Base-by-base conservation (phyloP, 2,888 invertebrate genomes). In the Octodonta nipae region DNA sequence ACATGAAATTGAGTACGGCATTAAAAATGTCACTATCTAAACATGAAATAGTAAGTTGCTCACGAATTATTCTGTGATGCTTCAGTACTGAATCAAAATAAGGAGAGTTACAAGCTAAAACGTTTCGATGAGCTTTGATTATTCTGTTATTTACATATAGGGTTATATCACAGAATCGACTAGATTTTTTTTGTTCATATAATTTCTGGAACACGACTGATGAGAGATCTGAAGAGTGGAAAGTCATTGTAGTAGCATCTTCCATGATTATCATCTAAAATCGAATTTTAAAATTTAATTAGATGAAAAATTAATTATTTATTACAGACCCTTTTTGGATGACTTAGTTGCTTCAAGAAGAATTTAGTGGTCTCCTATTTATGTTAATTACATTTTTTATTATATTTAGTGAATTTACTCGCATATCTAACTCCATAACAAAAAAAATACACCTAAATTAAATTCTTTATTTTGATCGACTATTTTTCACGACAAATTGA, bases 61-160 rank as follows among this genome's bases (percentile, higher is more conserved):
- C 70, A 44, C 64, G 63, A 13, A 64, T 60, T 30, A 68, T 58
- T 52, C 67, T 68, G 44, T 63, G 63, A 40, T 64, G 63, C 40
- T 70, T 69, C 38, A 75, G 57, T 33, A 73, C 67, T 12, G 73
- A 68, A 48, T 73, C 74, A 49, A 77, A 73, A 52, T 73, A 74
- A 1, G 75, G 74, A 34, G 74, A 74, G 52, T 69, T 70, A 7
- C 73, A 68, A 2, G 75, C 73, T 31, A 77, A 54, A 33, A 77
- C 69, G 54, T 68, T 70, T 26, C 73, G 64, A 54, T 76, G 76
- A 8, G 73, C 72, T 43, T 65, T 64, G 42, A 73, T 68, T 38
- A 67, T 62, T 44, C 64, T 65, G 30, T 67, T 71, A 45, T 70
- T 67, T 5, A 75, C 71, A 45, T 70, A 65, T 6, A 76, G 58